These are phyloP conservation scores for Coenobita brevimanus DNA, from an alignment of 1,140 invertebrate genomes.

Conservation along the genomic window DNA sequence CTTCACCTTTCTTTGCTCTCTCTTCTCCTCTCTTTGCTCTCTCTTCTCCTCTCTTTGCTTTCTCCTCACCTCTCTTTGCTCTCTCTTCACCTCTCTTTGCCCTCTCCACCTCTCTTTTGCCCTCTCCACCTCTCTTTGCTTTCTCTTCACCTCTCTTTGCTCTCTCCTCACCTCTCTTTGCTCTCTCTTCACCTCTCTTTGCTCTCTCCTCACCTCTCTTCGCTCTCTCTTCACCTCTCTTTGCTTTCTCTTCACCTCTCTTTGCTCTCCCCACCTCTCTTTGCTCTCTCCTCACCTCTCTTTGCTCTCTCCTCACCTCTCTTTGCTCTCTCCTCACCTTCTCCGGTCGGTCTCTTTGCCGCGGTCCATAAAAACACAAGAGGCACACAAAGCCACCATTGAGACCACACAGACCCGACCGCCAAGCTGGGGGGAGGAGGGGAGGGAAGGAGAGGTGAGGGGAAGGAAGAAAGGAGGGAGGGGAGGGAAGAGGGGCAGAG, in stretches of 20 bases:
- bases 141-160: no score
- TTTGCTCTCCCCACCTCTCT: no score
- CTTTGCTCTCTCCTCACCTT: no score
- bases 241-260: no score
- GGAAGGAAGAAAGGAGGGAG: not conserved
- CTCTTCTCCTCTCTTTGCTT: not conserved
- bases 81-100: constrained; percentile 29
- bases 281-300: no score
- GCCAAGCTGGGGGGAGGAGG: not conserved
- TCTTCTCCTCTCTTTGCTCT: not conserved
- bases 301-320: no score
- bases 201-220: no score
- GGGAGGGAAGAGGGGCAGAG: not conserved
- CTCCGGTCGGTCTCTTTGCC: no score
- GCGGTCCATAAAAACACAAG: no score
- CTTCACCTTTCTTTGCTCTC: not conserved
- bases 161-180: no score
- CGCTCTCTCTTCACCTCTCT: no score
- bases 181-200: no score
- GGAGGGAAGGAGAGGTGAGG: not conserved
- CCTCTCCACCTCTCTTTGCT: constrained; percentile 8
- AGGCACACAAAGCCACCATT: not conserved
- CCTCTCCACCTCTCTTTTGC: constrained; percentile 10
- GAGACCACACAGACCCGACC: not conserved
- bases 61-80: not conserved